phyloP scores from a whole-genome alignment of 1,140 invertebrate genomes.

The Drosophila sechellia region DNA sequence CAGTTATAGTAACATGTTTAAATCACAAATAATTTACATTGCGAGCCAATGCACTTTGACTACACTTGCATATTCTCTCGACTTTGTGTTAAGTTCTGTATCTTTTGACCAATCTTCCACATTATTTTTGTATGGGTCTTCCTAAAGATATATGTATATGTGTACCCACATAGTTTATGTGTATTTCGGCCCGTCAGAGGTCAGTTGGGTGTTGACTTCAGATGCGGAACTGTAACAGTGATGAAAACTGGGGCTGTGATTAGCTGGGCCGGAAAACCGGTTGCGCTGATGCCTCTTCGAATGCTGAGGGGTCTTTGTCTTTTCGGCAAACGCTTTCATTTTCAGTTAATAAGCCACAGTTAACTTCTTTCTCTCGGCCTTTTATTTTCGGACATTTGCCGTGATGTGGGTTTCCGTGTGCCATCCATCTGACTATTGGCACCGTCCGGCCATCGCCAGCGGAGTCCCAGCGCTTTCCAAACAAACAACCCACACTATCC shows the following conservation, averaged over 20 bases:
- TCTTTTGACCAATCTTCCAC: background rate
- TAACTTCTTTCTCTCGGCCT: slow-evolving; percentile 67
- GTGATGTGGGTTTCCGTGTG: slow-evolving; percentile 80
- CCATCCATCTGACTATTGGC: slow-evolving; percentile 72
- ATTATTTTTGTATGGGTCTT: background rate
- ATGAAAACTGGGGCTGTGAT: slow-evolving; percentile 43
- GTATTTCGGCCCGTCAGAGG: slow-evolving; percentile 13
- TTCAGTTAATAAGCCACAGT: slow-evolving; percentile 82
- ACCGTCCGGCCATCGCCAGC: slow-evolving; percentile 33
- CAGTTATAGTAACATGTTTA: background rate
- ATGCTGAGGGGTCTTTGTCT: slow-evolving; percentile 22
- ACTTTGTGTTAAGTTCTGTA: background rate
- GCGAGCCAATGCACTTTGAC: too few relatives aligned
- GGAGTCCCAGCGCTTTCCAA: slow-evolving; percentile 6
- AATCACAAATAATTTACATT: too few relatives aligned
- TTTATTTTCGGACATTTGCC: slow-evolving; percentile 49
- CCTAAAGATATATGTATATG: background rate
- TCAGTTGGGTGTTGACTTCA: slow-evolving; percentile 33
- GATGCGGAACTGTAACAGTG: slow-evolving; percentile 34
- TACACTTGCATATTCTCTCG: background rate
- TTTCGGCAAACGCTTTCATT: slow-evolving; percentile 80
- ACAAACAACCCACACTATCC: slow-evolving; percentile 30
- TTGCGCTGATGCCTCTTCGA: slow-evolving; percentile 40
- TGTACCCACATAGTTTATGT: background rate
- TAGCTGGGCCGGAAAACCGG: slow-evolving; percentile 58